These are phyloP conservation scores for Oscheius sp. DNA, from an alignment of 2,888 invertebrate genomes.

Conservation along the genomic window DNA sequence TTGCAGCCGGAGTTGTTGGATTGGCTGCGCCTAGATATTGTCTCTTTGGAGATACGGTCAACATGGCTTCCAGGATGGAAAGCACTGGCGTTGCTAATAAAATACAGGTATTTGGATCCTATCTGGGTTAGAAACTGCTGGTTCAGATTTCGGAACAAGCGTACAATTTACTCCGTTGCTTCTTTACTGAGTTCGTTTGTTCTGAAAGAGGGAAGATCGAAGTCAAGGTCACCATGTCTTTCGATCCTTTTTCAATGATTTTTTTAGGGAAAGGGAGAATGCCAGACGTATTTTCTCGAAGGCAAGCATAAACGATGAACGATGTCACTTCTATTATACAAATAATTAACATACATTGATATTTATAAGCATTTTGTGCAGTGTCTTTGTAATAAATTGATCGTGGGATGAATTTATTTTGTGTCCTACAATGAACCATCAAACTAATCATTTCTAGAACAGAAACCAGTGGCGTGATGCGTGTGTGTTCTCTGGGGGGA, in stretches of 20 bases:
- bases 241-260: no score
- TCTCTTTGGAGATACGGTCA: slow-evolving; percentile 71
- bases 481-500: slow-evolving; percentile 15
- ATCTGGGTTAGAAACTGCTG: background rate
- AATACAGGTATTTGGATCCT: slow-evolving; percentile 51
- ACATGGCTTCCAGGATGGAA: slow-evolving; percentile 71
- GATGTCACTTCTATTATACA: background rate
- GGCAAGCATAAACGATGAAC: slow-evolving; percentile 46
- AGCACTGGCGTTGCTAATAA: slow-evolving; percentile 70
- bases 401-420: no score
- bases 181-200: slow-evolving; percentile 67
- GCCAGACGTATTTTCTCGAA: slow-evolving; percentile 67
- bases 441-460: no score
- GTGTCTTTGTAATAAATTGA: no score
- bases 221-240: slow-evolving; percentile 57
- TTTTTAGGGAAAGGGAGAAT: slow-evolving; percentile 72
- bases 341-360: no score
- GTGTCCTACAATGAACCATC: no score
- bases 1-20: slow-evolving; percentile 72
- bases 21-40: slow-evolving; percentile 69
- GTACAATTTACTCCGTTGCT: slow-evolving; percentile 69
- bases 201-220: slow-evolving; percentile 70
- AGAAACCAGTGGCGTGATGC: slow-evolving; percentile 27
- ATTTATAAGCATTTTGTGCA: no score
- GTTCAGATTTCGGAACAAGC: slow-evolving; percentile 69